Percentiles rank a stretch among this genome's conserved stretches.
Conservation (phyloP, 2,888 invertebrate genomes). For the Phyllotreta cruciferae region DNA sequence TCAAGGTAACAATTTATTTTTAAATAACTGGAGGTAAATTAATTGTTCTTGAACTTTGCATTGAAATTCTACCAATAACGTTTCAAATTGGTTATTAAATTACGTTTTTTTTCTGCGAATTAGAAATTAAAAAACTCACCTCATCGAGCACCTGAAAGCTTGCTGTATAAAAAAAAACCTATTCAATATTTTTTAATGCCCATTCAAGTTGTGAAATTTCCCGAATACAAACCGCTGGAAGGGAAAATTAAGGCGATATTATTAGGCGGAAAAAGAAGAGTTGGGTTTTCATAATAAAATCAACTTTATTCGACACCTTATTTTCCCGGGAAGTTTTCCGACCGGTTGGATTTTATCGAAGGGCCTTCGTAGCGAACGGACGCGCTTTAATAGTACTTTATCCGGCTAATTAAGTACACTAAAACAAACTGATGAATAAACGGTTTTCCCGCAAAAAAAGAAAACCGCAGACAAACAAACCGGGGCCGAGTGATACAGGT, state of each 20-base stretch:
- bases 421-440: too few species aligned
- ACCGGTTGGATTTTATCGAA: conserved; percentile 2
- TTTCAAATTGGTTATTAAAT: background rate
- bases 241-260: conserved; percentile 26
- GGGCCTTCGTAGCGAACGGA: background rate
- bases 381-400: too few species aligned
- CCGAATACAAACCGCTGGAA: background rate
- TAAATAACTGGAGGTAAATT: too few species aligned
- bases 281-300: conserved; percentile 33
- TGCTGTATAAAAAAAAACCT: conserved; percentile 7
- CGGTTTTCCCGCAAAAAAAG: too few species aligned
- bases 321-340: conserved; percentile 26
- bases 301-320: conserved; percentile 38
- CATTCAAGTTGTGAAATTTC: background rate
- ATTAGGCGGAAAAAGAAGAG: conserved; percentile 15
- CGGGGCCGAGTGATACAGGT: too few species aligned
- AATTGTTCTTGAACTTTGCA: background rate
- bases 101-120: too few species aligned
- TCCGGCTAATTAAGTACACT: too few species aligned
- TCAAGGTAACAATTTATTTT: background rate
- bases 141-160: background rate
- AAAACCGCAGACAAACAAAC: too few species aligned
- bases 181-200: background rate
- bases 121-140: background rate
- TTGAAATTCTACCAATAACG: background rate